These are phyloP conservation scores for Euspilapteryx auroguttella DNA, from an alignment of 2,888 invertebrate species.

Conservation along the genomic window DNA sequence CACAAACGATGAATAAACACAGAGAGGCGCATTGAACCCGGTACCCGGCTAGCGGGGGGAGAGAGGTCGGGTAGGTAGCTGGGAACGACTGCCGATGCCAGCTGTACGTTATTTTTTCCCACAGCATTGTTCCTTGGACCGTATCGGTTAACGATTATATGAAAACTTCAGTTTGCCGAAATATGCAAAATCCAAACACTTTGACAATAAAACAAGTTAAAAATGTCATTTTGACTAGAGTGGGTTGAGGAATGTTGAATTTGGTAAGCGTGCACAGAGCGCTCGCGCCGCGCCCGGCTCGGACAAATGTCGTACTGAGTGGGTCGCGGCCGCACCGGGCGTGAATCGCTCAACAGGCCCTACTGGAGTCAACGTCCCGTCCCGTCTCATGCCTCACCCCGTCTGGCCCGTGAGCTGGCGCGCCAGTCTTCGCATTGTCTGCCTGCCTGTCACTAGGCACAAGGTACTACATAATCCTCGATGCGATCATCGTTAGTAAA, in stretches of 20 bases:
- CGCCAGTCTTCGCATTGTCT: conserved; percentile 44
- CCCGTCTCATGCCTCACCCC: conserved; percentile 25
- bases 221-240: conserved; percentile 38
- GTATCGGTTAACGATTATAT: conserved; percentile 29
- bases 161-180: neutral
- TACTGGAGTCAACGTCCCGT: conserved; percentile 31
- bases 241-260: conserved; percentile 26
- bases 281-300: conserved; percentile 51
- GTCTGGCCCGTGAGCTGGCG: conserved; percentile 42
- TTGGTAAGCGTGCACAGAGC: conserved; percentile 21
- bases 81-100: conserved; percentile 58
- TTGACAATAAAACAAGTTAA: conserved; percentile 18
- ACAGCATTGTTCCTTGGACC: conserved; percentile 62
- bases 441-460: conserved; percentile 21
- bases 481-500: conserved; percentile 57
- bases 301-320: conserved; percentile 37
- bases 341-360: conserved; percentile 46
- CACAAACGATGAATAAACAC: conserved; percentile 61
- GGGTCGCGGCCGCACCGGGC: conserved; percentile 21
- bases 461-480: conserved; percentile 14
- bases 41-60: conserved; percentile 51
- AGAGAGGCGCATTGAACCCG: conserved; percentile 60
- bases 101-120: conserved; percentile 65
- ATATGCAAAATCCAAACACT: neutral
- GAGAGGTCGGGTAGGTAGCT: conserved; percentile 52